Conservation (phyloP, 2,888 invertebrate species). For the Tuberolachnus salignus region DNA sequence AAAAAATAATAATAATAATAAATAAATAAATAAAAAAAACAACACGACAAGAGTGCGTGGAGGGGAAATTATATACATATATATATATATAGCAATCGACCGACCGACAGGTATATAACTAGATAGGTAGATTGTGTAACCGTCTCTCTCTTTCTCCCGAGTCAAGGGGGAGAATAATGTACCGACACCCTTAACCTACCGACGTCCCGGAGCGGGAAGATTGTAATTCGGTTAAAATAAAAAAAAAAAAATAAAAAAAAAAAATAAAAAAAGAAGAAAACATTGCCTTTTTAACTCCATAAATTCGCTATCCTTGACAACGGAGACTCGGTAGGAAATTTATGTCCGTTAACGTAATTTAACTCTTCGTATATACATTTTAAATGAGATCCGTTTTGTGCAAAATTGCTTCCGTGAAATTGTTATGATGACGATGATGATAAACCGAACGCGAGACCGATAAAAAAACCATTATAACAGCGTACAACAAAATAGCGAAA, state of each 20-base stretch:
- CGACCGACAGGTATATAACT: conserved; percentile 38
- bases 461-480: not conserved
- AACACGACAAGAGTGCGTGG: not conserved
- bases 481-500: too few species aligned
- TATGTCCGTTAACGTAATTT: conserved; percentile 55
- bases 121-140: conserved; percentile 48
- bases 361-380: conserved; percentile 51
- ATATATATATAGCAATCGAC: conserved; percentile 9
- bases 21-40: conserved; percentile 9
- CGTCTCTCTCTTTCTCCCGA: too few species aligned
- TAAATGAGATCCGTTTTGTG: conserved; percentile 51
- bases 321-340: conserved; percentile 49
- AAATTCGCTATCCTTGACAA: conserved; percentile 52
- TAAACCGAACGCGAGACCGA: conserved; percentile 25
- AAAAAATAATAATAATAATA: not conserved
- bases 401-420: conserved; percentile 40
- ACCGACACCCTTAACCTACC: conserved; percentile 42
- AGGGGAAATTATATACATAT: too few species aligned
- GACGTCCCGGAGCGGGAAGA: not conserved
- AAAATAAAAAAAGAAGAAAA: conserved; percentile 9
- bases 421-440: conserved; percentile 11
- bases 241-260: too few species aligned
- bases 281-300: conserved; percentile 54
- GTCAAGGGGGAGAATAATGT: conserved; percentile 44
- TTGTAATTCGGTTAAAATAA: conserved; percentile 28